phyloP scores from a whole-genome alignment of 2,888 invertebrate genomes.

The Hypolimnas misippus region DNA sequence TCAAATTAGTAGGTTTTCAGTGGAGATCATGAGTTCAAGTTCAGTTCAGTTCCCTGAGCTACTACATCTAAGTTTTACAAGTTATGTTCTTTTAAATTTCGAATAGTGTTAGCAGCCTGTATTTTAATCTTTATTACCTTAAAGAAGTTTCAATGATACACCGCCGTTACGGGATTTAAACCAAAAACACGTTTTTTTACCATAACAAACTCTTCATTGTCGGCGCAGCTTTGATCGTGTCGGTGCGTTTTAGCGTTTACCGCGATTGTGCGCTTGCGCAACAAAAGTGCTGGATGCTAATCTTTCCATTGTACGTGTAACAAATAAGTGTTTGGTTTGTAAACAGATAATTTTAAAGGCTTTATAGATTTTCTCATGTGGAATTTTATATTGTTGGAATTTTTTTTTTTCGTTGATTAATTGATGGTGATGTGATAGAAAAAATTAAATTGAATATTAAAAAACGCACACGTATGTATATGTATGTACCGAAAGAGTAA shows the following conservation, averaged over 20 bases:
- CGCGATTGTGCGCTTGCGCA: conserved; percentile 56
- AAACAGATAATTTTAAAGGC: conserved; percentile 45
- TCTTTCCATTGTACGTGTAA: conserved; percentile 56
- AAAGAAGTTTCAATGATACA: too few relatives aligned
- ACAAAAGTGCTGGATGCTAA: conserved; percentile 56
- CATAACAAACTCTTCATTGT: conserved; percentile 32
- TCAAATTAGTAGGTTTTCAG: too few relatives aligned
- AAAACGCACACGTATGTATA: neutral
- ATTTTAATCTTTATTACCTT: too few relatives aligned
- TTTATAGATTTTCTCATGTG: conserved; percentile 41
- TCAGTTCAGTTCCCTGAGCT: too few relatives aligned
- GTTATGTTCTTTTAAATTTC: too few relatives aligned
- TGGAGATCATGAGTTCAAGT: too few relatives aligned
- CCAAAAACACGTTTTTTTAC: conserved; percentile 28
- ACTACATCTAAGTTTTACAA: too few relatives aligned
- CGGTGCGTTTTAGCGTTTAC: conserved; percentile 47
- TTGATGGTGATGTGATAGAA: neutral
- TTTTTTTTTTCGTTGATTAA: neutral
- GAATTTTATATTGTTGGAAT: conserved; percentile 13
- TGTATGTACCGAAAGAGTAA: too few relatives aligned
- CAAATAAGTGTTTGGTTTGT: conserved; percentile 61
- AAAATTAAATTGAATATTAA: neutral
- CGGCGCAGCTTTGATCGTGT: conserved; percentile 49
- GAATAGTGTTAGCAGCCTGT: too few relatives aligned
- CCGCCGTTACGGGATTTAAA: conserved; percentile 21